These are phyloP conservation scores for Momotus momota DNA, from an alignment of 2,797 vertebrate species.

Conservation along the genomic window DNA sequence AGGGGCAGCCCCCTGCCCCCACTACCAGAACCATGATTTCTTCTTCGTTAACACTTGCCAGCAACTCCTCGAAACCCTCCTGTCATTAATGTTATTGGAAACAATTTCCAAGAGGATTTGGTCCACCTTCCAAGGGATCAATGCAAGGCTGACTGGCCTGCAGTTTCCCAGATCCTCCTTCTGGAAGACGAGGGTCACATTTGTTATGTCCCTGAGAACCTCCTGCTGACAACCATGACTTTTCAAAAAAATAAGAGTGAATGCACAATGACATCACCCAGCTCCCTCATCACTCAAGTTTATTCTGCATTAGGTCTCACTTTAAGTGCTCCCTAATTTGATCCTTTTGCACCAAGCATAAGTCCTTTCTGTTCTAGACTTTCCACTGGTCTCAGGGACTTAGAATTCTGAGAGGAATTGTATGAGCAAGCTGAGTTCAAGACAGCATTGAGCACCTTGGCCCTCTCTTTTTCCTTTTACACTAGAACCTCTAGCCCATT, in stretches of 20 bases:
- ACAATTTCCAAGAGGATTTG: not conserved
- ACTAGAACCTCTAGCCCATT: rapidly evolving
- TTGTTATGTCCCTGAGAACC: not conserved
- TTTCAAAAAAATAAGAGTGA: not conserved
- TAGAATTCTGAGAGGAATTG: not conserved
- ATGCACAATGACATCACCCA: not conserved
- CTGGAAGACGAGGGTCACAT: not conserved
- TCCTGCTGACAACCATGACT: not conserved
- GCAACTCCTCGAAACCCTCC: not conserved
- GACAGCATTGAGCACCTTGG: not conserved
- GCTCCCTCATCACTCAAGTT: not conserved
- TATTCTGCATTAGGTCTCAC: not conserved
- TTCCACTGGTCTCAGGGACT: not conserved
- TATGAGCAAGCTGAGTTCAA: not conserved
- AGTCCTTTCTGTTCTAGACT: not conserved
- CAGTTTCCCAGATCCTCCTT: not conserved
- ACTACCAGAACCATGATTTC: not conserved
- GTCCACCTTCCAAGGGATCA: not conserved
- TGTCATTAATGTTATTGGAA: not conserved
- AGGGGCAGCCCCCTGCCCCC: not conserved
- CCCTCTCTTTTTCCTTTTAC: not conserved
- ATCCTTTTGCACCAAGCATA: not conserved
- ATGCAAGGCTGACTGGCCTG: not conserved
- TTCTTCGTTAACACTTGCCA: not conserved
- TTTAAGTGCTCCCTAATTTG: no score